These are phyloP conservation scores for Pimephales promelas DNA, from an alignment of 2,113 vertebrate species.

Conservation along the genomic window DNA sequence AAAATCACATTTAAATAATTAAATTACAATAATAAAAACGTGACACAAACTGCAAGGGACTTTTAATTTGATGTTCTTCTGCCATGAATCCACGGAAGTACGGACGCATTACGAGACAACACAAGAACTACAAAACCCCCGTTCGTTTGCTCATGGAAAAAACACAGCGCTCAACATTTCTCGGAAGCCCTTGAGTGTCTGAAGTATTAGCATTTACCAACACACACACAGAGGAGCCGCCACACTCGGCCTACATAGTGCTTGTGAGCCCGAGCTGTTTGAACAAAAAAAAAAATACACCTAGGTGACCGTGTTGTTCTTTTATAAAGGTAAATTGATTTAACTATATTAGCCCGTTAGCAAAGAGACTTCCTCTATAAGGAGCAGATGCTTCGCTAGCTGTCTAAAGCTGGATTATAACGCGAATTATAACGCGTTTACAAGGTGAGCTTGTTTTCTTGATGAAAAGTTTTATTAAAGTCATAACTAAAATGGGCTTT, in stretches of 20 bases:
- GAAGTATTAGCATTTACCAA: not conserved
- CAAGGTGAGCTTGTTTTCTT: constrained; percentile 2
- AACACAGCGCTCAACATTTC: constrained; percentile 15
- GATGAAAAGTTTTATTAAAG: not conserved
- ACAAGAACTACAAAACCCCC: constrained; percentile 30
- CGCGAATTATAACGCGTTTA: not conserved
- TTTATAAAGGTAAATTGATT: not conserved
- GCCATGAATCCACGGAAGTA: not conserved
- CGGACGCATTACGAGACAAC: constrained; percentile 13
- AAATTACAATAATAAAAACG: not conserved
- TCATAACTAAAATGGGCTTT: not conserved
- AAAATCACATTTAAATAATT: not conserved
- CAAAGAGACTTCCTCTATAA: constrained; percentile 25
- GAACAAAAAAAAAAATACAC: not conserved
- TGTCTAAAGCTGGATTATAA: constrained; percentile 14
- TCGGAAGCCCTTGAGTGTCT: not conserved
- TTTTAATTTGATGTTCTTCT: constrained; percentile 24
- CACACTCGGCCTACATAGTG: not conserved
- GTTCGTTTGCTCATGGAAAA: constrained; percentile 41
- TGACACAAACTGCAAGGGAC: not conserved
- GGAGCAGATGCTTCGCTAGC: not conserved
- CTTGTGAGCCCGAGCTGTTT: not conserved
- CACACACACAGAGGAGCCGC: not conserved
- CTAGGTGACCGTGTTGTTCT: not conserved
- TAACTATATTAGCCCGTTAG: constrained; percentile 7